Evolutionary conservation across 92 coral and sea anemone genomes (phyloP), one percentile per base, ranked within the genome.

Genomic region (Paramuricea clavata): DNA sequence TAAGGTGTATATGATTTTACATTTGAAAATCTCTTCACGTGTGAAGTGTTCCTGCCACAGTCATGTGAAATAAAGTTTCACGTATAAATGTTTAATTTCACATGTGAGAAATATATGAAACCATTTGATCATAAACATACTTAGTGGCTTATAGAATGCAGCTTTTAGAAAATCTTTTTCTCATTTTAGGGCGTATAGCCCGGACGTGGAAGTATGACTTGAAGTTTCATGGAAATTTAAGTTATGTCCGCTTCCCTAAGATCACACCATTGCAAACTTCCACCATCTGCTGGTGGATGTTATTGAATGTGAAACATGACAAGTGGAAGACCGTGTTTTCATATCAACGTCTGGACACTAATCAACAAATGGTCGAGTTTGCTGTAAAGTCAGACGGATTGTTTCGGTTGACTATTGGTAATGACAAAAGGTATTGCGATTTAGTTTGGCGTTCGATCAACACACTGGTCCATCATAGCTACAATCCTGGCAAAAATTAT

Each of bases 271-370:
- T 76, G 10, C 43, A 6, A 27, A 31, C 7, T 22, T 76, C 34
- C 47, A 25, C 82, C 33, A 32, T 76, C 36, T 76, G 82, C 34
- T 76, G 82, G 82, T 76, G 82, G 82, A 76, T 76, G 68, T 17
- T 54, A 25, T 42, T 76, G 25, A 50, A 54, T 41, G 31, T 23
- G 0, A 2, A 13, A 13, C 2, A n/a, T 33, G 44, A 76, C 7
- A 25, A 12, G 8, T 76, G 42, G 43, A 50, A 32, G 35, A 49
- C 82, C 36, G 65, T 76, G 82, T 54, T 76, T 52, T 76, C 82
- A 9, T 61, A 76, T 35, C 59, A 61, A 61, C 49, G 15, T 21
- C 28, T 30, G 57, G 57, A 11, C 49, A 25, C 43, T 12, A 49
- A 59, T 4, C 33, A 54, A 36, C 36, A 49, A 54, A 59, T 43